These are phyloP conservation scores for Nephila pilipes DNA, from an alignment of 1,140 invertebrate species.

Conservation along the genomic window DNA sequence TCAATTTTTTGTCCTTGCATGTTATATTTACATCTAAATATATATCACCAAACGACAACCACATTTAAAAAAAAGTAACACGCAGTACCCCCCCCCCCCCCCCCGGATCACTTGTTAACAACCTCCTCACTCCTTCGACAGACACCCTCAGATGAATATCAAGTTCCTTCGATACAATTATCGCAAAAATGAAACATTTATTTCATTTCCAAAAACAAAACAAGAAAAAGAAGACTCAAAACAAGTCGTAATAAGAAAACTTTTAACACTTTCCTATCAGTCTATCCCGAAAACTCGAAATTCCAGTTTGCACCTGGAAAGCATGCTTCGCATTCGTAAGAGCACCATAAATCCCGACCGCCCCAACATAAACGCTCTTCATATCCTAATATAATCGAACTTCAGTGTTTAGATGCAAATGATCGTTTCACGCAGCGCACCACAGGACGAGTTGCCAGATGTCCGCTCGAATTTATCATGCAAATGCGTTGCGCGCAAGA, in stretches of 20 bases:
- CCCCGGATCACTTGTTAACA: too few relatives aligned
- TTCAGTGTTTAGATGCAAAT: slow-evolving; percentile 29
- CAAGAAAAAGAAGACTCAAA: neutral
- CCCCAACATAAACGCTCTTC: slow-evolving; percentile 9
- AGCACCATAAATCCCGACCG: neutral
- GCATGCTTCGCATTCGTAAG: slow-evolving; percentile 34
- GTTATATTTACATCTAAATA: too few relatives aligned
- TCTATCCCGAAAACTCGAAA: neutral
- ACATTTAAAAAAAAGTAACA: too few relatives aligned
- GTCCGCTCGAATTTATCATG: slow-evolving; percentile 23
- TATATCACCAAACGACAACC: too few relatives aligned
- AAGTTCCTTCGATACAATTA: neutral
- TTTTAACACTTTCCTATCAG: slow-evolving; percentile 15
- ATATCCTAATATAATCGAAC: slow-evolving; percentile 44
- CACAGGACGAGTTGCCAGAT: neutral
- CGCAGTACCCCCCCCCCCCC: too few relatives aligned
- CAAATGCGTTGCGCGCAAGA: slow-evolving; percentile 20
- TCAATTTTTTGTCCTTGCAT: too few relatives aligned
- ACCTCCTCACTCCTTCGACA: too few relatives aligned
- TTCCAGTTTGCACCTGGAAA: neutral
- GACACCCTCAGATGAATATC: neutral
- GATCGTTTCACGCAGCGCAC: neutral
- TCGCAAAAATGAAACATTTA: neutral
- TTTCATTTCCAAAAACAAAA: neutral
- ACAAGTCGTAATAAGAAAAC: slow-evolving; percentile 5